Percentiles rank a stretch among this genome's conserved stretches.
Evolutionary conservation across 2,113 vertebrate genomes (phyloP).

Genomic region (Notarius lentiginosus): DNA sequence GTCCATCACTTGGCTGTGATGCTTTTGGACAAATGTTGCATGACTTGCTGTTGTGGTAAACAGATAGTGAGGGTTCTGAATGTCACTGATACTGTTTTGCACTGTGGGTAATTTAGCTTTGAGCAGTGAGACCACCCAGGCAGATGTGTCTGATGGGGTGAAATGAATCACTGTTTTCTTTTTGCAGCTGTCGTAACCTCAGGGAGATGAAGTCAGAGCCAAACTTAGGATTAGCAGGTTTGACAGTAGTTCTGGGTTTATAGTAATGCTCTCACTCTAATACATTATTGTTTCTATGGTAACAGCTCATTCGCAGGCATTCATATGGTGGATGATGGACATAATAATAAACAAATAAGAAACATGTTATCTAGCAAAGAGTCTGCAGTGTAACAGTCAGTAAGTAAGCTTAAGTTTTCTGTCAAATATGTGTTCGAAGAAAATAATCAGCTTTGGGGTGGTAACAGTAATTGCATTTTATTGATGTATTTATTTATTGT

Average conservation of each 20-base stretch:
- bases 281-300: neutral
- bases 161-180: neutral
- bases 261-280: neutral
- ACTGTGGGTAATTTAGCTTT: neutral
- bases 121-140: slow-evolving; percentile 24
- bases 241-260: neutral
- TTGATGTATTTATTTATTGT: neutral
- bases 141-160: neutral
- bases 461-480: neutral
- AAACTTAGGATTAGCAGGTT: neutral
- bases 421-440: neutral
- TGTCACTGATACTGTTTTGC: neutral
- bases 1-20: neutral
- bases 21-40: slow-evolving; percentile 5
- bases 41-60: slow-evolving; percentile 1
- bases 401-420: too few relatives aligned
- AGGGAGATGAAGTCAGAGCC: neutral
- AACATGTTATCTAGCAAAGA: too few relatives aligned
- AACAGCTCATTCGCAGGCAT: neutral
- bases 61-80: neutral
- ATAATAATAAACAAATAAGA: neutral
- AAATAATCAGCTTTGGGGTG: neutral
- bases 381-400: too few relatives aligned
- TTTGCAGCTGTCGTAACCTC: neutral
- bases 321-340: neutral